phyloP scores from a whole-genome alignment of 2,797 vertebrate genomes.

The Chaenodraco wilsoni region DNA sequence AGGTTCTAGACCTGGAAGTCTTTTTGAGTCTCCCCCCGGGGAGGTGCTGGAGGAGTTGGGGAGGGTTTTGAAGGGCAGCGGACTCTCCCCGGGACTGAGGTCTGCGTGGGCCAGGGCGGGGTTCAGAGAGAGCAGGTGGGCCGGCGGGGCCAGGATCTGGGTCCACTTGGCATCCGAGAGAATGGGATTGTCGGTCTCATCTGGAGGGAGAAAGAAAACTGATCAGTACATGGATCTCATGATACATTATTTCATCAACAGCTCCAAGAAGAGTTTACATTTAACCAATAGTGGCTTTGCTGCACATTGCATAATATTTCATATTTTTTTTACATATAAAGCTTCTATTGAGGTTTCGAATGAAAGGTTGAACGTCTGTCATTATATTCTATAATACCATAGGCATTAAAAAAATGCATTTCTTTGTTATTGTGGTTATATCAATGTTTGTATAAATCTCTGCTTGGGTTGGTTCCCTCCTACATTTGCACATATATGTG shows the following conservation, averaged over 20 bases:
- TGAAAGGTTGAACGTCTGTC: no score
- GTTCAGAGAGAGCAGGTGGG: slow-evolving; percentile 87
- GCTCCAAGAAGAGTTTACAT: neutral
- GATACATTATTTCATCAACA: neutral
- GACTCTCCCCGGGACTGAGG: slow-evolving; percentile 86
- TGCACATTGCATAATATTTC: neutral
- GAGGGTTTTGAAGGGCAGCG: slow-evolving; percentile 87
- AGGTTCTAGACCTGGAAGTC: slow-evolving; percentile 78
- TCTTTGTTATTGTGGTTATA: no score
- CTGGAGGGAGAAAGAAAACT: slow-evolving; percentile 73
- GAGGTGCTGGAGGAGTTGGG: slow-evolving; percentile 75
- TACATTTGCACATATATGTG: no score
- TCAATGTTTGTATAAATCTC: no score
- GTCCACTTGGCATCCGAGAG: slow-evolving; percentile 94
- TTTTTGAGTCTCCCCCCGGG: slow-evolving; percentile 79
- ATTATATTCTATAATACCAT: no score
- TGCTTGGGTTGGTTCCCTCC: no score
- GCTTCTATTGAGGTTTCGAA: no score
- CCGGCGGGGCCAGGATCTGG: slow-evolving; percentile 92
- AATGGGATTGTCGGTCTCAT: slow-evolving; percentile 90
- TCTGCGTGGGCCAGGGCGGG: slow-evolving; percentile 83
- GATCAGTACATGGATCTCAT: slow-evolving; percentile 26
- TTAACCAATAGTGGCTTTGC: neutral
- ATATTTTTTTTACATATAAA: no score
- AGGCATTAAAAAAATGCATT: no score